Percentiles rank a stretch among this genome's conserved stretches.
These are phyloP conservation scores for Cossypha caffra DNA, from an alignment of 2,797 vertebrate genomes.

Conservation along the genomic window DNA sequence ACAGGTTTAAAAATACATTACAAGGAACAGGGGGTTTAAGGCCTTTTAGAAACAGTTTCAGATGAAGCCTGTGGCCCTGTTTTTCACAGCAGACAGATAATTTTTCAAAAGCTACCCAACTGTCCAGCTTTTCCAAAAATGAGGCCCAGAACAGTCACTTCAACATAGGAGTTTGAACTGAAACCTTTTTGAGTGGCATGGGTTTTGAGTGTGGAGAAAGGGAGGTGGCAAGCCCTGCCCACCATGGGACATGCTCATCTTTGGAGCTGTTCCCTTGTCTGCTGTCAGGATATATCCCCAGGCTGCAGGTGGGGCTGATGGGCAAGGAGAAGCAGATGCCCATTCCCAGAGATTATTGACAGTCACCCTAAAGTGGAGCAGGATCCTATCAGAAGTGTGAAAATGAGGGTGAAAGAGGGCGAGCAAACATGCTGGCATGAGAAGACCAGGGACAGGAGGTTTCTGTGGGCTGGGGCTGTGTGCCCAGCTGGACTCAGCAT, in stretches of 20 bases:
- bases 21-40: neutral
- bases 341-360: neutral
- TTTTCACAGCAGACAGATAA: neutral
- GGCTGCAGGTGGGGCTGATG: neutral
- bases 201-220: neutral
- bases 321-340: neutral
- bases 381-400: neutral
- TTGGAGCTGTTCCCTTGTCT: neutral
- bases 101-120: neutral
- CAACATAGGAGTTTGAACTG: neutral
- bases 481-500: neutral
- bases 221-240: neutral
- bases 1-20: neutral
- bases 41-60: neutral
- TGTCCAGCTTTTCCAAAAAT: neutral
- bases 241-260: rapidly evolving
- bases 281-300: neutral
- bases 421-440: neutral
- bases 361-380: neutral
- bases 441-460: neutral
- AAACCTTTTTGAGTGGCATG: neutral
- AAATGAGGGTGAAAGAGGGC: neutral
- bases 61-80: neutral
- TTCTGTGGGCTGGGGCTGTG: neutral
- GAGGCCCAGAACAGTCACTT: neutral